Evolutionary conservation across 2,113 vertebrate species (phyloP).

Genomic region (Pollachius pollachius): DNA sequence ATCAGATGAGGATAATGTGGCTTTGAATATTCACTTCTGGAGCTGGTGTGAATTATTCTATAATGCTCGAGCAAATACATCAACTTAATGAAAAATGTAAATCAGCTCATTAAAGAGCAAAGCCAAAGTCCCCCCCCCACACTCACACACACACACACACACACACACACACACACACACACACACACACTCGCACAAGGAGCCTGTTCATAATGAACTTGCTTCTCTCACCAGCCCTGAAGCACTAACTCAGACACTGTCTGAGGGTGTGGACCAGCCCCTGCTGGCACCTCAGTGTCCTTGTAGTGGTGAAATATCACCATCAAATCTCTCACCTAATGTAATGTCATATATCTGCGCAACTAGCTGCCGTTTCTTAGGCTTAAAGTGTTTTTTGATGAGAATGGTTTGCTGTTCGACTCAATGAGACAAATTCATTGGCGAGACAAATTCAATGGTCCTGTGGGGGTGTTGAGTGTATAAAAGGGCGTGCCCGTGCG

Average conservation of each 20-base stretch:
- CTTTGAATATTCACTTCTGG: constrained; percentile 52
- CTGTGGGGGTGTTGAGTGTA: too few species aligned
- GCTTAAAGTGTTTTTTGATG: too few species aligned
- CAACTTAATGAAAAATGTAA: constrained; percentile 79
- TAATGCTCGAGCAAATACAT: constrained; percentile 70
- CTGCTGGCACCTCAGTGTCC: constrained; percentile 27
- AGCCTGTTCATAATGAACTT: constrained; percentile 64
- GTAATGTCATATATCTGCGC: constrained; percentile 6
- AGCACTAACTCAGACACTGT: constrained; percentile 54
- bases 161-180: too few species aligned
- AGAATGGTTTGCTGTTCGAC: too few species aligned
- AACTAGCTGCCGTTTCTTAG: too few species aligned
- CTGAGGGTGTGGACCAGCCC: constrained; percentile 47
- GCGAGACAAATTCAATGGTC: too few species aligned
- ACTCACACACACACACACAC: too few species aligned
- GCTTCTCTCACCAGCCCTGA: constrained; percentile 53
- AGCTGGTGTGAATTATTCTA: constrained; percentile 56
- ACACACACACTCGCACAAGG: constrained; percentile 34
- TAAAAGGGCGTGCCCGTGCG: too few species aligned
- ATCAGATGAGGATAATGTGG: constrained; percentile 56
- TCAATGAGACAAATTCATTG: too few species aligned
- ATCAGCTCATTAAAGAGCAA: constrained; percentile 75
- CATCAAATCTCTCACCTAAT: not conserved
- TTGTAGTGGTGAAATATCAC: constrained; percentile 8
- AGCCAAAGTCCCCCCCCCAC: constrained; percentile 39